Base-by-base conservation (phyloP, 2,888 invertebrate species). In the Ditylenchus weischeri region DNA sequence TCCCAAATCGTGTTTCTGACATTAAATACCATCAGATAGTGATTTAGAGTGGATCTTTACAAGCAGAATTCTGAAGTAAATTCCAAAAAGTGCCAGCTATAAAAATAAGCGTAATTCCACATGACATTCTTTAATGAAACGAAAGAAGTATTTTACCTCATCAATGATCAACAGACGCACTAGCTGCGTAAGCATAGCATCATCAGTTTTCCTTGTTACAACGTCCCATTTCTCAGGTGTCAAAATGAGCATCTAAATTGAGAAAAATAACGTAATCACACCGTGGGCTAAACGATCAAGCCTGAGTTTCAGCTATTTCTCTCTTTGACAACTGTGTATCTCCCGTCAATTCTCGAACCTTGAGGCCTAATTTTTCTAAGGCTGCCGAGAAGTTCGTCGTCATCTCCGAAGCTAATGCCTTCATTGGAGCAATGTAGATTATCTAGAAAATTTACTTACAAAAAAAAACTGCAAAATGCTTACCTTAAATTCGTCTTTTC, bases 151-250 rank as follows among this genome's bases (percentile, higher is more conserved):
- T 4, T 4, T 5, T 54, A 21, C 23, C 43, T 98, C 96, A 84
- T 98, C 96, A 84, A 94, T 91, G 77, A 98, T 98, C 8, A 98
- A 86, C 35, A 98, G 86, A 78, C 91, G 90, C 0, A 98, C 93
- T 65, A 94, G 88, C 47, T 74, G 90, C 0, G 92, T 90, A 48
- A 96, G 86, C 62, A 91, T 90, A 7, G 91, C 90, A 84, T 94
- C 93, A 10, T 92, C 90, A 87, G 84, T 84, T 79, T 99, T 99
- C 74, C 98, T 87, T 0, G 96, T 96, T 0, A 98, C 93, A 8
- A 99, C 94, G 84, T 99, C 98, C 96, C 98, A 98, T 82, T 99
- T 99, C 85, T 99, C 98, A 0, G 98, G 98, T 0, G 98, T 99
- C 1, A 95, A 93, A 0, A 99, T 92, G 59, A 99, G 88, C 90